A percentile compares a stretch with the other conserved stretches of the same genome.
Conservation (phyloP, 2,888 invertebrate species). For the Clistopyga incitator region DNA sequence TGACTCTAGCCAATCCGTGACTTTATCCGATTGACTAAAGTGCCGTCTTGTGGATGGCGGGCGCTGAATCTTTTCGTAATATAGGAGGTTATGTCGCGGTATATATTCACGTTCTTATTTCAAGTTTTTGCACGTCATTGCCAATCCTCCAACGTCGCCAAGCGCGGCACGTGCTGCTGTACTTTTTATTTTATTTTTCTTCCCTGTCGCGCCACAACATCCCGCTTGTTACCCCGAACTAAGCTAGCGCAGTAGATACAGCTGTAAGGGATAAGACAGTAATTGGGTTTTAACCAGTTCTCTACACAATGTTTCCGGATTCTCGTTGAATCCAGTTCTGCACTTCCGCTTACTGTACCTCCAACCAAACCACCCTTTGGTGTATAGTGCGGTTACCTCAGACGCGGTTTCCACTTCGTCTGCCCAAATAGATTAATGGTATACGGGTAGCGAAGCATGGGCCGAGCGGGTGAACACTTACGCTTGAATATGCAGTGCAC, state of each 20-base stretch:
- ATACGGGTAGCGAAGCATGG: slow-evolving; percentile 11
- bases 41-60: too few relatives aligned
- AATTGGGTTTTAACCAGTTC: slow-evolving; percentile 52
- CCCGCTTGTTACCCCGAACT: neutral
- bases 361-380: slow-evolving; percentile 6
- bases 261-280: slow-evolving; percentile 40
- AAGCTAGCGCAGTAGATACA: neutral
- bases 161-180: slow-evolving; percentile 23
- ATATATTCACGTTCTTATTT: neutral
- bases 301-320: slow-evolving; percentile 18
- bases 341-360: slow-evolving; percentile 30
- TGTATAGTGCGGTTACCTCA: slow-evolving; percentile 47
- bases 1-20: too few relatives aligned
- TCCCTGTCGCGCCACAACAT: neutral
- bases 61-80: too few relatives aligned
- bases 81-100: neutral
- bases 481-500: neutral
- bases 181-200: slow-evolving; percentile 1
- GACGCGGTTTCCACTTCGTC: slow-evolving; percentile 40
- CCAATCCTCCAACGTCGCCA: slow-evolving; percentile 27
- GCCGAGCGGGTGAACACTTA: slow-evolving; percentile 24
- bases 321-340: slow-evolving; percentile 46
- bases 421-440: slow-evolving; percentile 54
- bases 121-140: slow-evolving; percentile 31
- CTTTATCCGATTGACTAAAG: too few relatives aligned